Percentiles rank a stretch among this genome's conserved stretches.
Conservation (phyloP, 2,113 vertebrate species). For the Sorex araneus region DNA sequence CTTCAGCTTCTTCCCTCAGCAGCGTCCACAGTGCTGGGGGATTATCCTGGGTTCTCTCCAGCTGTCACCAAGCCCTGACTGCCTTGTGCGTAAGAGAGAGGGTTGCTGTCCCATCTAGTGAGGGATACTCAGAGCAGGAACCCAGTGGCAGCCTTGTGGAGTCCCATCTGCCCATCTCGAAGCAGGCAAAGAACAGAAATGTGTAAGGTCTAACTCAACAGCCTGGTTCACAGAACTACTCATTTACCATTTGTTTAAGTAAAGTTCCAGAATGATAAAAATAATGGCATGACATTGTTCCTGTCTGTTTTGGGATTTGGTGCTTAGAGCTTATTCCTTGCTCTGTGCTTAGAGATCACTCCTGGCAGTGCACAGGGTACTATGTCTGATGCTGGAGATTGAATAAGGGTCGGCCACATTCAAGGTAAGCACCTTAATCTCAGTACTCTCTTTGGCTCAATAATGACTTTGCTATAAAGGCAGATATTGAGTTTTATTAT, state of each 20-base stretch:
- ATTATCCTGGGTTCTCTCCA: not conserved
- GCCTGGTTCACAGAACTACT: rapidly evolving
- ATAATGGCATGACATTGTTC: not conserved
- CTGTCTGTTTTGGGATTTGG: too few species aligned
- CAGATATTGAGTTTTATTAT: too few species aligned
- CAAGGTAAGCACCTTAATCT: too few species aligned
- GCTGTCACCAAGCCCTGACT: not conserved
- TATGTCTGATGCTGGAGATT: not conserved
- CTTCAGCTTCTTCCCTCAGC: not conserved
- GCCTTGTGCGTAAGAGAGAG: too few species aligned
- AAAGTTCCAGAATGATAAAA: not conserved
- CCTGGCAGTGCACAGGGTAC: too few species aligned
- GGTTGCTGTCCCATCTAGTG: not conserved
- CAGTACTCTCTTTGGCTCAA: too few species aligned
- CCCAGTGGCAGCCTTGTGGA: not conserved
- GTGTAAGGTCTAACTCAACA: not conserved
- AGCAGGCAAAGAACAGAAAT: not conserved
- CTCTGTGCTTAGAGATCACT: too few species aligned
- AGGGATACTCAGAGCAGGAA: not conserved
- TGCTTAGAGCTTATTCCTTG: too few species aligned
- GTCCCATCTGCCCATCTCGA: not conserved
- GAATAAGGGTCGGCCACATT: not conserved
- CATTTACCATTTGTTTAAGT: not conserved
- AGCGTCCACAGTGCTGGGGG: too few species aligned
- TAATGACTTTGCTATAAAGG: too few species aligned